Percentiles rank a stretch among this genome's conserved stretches.
Evolutionary conservation across 2,888 invertebrate species (phyloP).

Genomic region (Dynastes hyllus): DNA sequence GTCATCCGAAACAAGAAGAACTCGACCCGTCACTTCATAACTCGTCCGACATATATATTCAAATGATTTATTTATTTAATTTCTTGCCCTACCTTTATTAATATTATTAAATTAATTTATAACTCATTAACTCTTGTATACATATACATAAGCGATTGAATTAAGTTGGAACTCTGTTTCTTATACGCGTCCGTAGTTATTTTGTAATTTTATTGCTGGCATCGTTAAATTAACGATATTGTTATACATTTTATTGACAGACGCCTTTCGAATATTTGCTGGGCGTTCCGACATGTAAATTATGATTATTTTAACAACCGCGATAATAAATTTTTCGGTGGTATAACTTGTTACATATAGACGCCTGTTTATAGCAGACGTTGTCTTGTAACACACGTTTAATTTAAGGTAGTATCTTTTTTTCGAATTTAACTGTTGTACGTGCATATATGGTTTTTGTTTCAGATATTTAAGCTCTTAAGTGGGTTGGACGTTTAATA

Average conservation of each 20-base stretch:
- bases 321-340: conserved; percentile 38
- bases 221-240: conserved; percentile 48
- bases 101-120: conserved; percentile 52
- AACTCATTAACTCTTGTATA: conserved; percentile 42
- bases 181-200: conserved; percentile 20
- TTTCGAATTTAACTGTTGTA: conserved; percentile 15
- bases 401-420: conserved; percentile 24
- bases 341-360: conserved; percentile 17
- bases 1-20: conserved; percentile 54
- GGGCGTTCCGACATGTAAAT: conserved; percentile 44
- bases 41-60: conserved; percentile 46
- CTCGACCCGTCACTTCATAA: conserved; percentile 50
- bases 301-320: conserved; percentile 46
- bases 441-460: background rate
- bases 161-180: conserved; percentile 17
- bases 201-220: conserved; percentile 43
- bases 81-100: conserved; percentile 48
- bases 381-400: conserved; percentile 11
- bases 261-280: conserved; percentile 40
- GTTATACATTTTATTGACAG: conserved; percentile 44
- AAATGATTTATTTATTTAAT: conserved; percentile 52
- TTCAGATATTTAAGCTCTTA: conserved; percentile 25
- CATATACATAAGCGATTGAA: conserved; percentile 18
- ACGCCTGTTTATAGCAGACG: conserved; percentile 7
- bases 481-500: conserved; percentile 25